A percentile compares a stretch with the other conserved stretches of the same genome.
Evolutionary conservation across 2,113 vertebrate genomes (phyloP).

Genomic region (Lepus europaeus): DNA sequence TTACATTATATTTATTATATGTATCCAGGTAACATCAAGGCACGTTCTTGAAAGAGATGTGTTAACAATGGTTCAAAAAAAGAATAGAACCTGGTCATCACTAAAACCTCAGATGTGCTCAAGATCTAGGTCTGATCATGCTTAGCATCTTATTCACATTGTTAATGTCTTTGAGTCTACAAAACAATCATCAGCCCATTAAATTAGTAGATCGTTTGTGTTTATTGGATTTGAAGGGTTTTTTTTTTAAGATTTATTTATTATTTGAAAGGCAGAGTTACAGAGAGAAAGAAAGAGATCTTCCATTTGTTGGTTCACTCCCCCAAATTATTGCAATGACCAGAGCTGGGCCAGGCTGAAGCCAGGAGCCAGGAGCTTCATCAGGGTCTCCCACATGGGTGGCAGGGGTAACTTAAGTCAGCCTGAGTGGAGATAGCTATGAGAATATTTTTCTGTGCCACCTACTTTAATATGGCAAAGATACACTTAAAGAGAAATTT

Average conservation of each 20-base stretch:
- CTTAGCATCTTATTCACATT: neutral
- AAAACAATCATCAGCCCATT: neutral
- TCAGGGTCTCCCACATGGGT: no score
- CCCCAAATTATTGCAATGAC: no score
- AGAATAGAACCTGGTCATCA: neutral
- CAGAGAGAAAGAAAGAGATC: no score
- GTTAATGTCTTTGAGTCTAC: neutral
- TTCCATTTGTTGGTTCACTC: no score
- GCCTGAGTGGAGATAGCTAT: neutral
- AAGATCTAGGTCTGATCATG: neutral
- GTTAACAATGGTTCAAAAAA: neutral
- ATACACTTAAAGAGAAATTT: conserved; percentile 16
- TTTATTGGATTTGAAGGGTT: neutral
- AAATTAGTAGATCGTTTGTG: neutral
- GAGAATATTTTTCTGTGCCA: neutral
- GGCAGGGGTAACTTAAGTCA: neutral
- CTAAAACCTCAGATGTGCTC: neutral
- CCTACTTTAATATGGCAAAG: neutral
- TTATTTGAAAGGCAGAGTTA: no score
- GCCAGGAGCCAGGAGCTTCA: no score
- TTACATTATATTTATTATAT: no score
- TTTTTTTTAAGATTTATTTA: neutral
- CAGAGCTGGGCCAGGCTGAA: no score
- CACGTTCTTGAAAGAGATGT: neutral
- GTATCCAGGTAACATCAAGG: neutral